These are phyloP conservation scores for Drosophila percnosoma DNA, from an alignment of 2,888 invertebrate species.

Conservation along the genomic window DNA sequence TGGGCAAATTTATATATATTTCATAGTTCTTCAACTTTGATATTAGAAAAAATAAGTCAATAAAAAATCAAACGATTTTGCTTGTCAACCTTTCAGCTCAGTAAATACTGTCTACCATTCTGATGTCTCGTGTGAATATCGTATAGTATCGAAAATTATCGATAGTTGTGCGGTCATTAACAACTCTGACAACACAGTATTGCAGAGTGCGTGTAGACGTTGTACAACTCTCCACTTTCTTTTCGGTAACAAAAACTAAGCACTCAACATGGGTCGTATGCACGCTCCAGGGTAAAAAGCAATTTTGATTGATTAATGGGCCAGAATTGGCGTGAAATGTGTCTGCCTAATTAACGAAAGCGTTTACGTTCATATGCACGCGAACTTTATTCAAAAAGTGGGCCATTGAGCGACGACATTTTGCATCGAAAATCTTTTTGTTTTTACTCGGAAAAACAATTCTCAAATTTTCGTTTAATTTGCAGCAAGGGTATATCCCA, in stretches of 20 bases:
- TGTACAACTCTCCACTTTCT: constrained; percentile 79
- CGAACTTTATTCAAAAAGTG: constrained; percentile 1
- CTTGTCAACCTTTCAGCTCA: background rate
- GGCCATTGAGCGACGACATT: constrained; percentile 51
- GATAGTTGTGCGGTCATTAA: background rate
- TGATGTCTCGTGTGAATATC: background rate
- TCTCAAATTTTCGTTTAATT: constrained; percentile 69
- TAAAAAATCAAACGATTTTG: background rate
- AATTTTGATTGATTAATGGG: constrained; percentile 48
- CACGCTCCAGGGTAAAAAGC: constrained; percentile 96
- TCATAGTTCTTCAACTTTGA: background rate
- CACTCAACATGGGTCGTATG: constrained; percentile 99
- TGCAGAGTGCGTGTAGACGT: constrained; percentile 29
- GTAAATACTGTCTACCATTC: background rate
- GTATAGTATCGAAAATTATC: background rate
- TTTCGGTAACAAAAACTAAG: constrained; percentile 83
- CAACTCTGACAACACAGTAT: constrained; percentile 16
- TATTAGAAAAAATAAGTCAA: background rate
- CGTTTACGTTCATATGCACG: background rate
- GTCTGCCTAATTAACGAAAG: constrained; percentile 6
- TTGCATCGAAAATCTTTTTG: constrained; percentile 40
- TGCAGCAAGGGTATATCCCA: constrained; percentile 99
- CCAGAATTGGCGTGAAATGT: constrained; percentile 41
- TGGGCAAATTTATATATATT: no score
- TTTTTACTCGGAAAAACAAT: background rate